Evolutionary conservation across 2,888 invertebrate species (phyloP).

Genomic region (Thyatira batis): DNA sequence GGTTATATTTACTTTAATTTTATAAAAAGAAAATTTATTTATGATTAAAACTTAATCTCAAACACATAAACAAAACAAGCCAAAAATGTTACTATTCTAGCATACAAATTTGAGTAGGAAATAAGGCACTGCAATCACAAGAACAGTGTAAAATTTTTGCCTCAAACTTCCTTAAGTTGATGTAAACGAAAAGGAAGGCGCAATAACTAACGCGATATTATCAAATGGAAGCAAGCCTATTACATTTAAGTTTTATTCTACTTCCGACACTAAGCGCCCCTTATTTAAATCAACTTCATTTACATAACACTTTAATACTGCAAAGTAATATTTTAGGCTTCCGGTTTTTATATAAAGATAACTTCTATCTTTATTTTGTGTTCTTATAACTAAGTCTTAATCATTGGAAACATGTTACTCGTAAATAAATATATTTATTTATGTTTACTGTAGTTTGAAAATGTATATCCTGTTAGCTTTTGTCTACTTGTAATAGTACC

Average conservation of each 20-base stretch:
- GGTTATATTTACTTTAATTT: too few relatives aligned
- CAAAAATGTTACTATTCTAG: too few relatives aligned
- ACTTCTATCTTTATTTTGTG: too few relatives aligned
- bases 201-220: neutral
- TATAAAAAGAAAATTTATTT: too few relatives aligned
- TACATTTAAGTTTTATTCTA: neutral
- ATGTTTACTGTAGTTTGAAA: too few relatives aligned
- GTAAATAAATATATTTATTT: too few relatives aligned
- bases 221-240: neutral
- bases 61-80: too few relatives aligned
- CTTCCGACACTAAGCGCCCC: neutral
- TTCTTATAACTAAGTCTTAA: too few relatives aligned
- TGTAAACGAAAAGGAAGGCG: neutral
- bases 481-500: neutral
- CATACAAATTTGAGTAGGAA: too few relatives aligned
- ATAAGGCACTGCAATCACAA: neutral
- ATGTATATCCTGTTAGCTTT: too few relatives aligned
- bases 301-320: neutral
- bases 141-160: neutral
- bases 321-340: neutral
- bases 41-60: too few relatives aligned
- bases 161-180: neutral
- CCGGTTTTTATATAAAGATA: neutral
- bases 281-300: neutral
- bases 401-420: too few relatives aligned